phyloP scores from a whole-genome alignment of 2,113 vertebrate genomes.

The Oryzias javanicus region DNA sequence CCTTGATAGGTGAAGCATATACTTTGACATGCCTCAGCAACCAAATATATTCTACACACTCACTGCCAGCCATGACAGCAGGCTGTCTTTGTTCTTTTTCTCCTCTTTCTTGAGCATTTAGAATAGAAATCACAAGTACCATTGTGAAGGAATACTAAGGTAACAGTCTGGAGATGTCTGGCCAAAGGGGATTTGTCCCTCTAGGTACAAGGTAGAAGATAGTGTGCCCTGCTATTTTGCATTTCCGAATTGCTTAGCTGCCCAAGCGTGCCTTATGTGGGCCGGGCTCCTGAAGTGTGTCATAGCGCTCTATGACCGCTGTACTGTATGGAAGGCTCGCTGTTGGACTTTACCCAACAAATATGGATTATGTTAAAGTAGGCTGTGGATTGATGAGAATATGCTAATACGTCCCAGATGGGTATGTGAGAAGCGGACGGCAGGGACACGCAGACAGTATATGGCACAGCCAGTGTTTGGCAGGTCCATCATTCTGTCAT shows the following conservation, averaged over 20 bases:
- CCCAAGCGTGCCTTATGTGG: slow-evolving; percentile 91
- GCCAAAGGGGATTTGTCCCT: slow-evolving; percentile 96
- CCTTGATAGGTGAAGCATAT: slow-evolving; percentile 71
- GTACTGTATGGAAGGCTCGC: slow-evolving; percentile 84
- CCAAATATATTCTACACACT: slow-evolving; percentile 73
- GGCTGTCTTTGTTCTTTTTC: slow-evolving; percentile 59
- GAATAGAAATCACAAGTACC: slow-evolving; percentile 76
- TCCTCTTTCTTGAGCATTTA: slow-evolving; percentile 67
- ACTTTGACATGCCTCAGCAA: slow-evolving; percentile 72
- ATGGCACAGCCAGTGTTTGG: slow-evolving; percentile 94
- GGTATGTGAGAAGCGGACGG: slow-evolving; percentile 85
- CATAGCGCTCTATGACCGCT: slow-evolving; percentile 87
- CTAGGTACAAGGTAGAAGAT: slow-evolving; percentile 83
- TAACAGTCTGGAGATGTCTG: slow-evolving; percentile 84
- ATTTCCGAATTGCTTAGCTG: slow-evolving; percentile 97
- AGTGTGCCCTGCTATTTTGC: slow-evolving; percentile 84
- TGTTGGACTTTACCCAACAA: slow-evolving; percentile 98
- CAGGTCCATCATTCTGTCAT: slow-evolving; percentile 99
- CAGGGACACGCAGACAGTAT: slow-evolving; percentile 87
- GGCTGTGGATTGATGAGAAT: slow-evolving; percentile 95
- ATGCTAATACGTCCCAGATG: slow-evolving; percentile 99
- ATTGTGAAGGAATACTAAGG: slow-evolving; percentile 76
- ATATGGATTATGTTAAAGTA: slow-evolving; percentile 99
- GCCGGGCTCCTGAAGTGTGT: slow-evolving; percentile 88
- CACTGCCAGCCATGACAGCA: slow-evolving; percentile 73